Percentiles rank a stretch among this genome's conserved stretches.
These are phyloP conservation scores for Cynopterus brachyotis DNA, from an alignment of 2,113 vertebrate species.

Conservation along the genomic window DNA sequence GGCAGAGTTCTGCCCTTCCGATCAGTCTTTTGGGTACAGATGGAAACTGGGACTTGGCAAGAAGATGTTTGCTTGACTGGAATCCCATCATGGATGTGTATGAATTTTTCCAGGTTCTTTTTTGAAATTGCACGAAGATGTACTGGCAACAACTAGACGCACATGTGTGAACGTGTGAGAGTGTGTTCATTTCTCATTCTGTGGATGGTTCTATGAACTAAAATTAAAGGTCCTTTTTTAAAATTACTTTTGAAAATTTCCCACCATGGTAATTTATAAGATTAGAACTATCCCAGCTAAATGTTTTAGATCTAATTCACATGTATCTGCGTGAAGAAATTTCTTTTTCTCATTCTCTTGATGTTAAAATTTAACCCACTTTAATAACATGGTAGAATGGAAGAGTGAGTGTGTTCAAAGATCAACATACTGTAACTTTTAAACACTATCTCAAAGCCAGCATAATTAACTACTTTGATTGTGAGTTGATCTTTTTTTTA, in stretches of 20 bases:
- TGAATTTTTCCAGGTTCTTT: background rate
- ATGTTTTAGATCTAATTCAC: slow-evolving; percentile 1
- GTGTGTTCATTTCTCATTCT: slow-evolving; percentile 51
- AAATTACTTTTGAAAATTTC: slow-evolving; percentile 39
- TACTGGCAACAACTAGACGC: slow-evolving; percentile 4
- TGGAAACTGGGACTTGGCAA: slow-evolving; percentile 51
- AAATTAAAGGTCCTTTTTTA: slow-evolving; percentile 49
- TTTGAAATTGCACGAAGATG: slow-evolving; percentile 50
- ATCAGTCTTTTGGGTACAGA: background rate
- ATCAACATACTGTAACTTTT: slow-evolving; percentile 26
- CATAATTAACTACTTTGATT: background rate
- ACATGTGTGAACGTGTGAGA: background rate
- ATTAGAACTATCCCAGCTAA: slow-evolving; percentile 30
- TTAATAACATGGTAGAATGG: slow-evolving; percentile 53
- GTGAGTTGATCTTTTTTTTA: slow-evolving; percentile 27
- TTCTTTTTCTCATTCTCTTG: background rate
- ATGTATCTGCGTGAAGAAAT: background rate
- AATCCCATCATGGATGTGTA: background rate
- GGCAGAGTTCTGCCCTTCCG: slow-evolving; percentile 44
- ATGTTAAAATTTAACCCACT: slow-evolving; percentile 47
- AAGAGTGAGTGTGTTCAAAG: background rate
- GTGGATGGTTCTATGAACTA: slow-evolving; percentile 22
- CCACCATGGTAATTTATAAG: slow-evolving; percentile 17
- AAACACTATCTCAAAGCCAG: slow-evolving; percentile 47
- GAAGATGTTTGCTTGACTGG: slow-evolving; percentile 40